Conservation (phyloP, 2,888 invertebrate genomes). For the Petrolisthes cinctipes region DNA sequence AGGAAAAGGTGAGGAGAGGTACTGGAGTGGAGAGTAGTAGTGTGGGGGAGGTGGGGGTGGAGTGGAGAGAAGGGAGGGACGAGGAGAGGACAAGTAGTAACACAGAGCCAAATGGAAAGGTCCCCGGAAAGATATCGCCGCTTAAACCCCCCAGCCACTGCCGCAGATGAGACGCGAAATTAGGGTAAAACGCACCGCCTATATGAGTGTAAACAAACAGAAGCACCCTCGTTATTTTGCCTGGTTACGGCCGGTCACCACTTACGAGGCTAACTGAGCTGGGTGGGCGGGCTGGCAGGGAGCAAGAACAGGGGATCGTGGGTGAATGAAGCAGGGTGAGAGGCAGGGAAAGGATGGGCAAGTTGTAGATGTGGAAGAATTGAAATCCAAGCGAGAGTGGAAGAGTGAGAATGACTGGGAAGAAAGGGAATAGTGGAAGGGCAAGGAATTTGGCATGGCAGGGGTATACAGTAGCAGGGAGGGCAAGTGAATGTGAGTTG, state of each 20-base stretch:
- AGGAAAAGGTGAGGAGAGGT: too few species aligned
- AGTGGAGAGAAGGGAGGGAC: too few species aligned
- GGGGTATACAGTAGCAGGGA: not conserved
- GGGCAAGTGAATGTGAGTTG: not conserved
- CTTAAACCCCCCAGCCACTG: not conserved
- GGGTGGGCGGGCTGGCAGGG: not conserved
- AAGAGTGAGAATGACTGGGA: not conserved
- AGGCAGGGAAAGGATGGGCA: not conserved
- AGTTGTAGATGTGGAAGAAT: not conserved
- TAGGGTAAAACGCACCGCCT: slow-evolving; percentile 7
- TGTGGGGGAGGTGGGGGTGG: too few species aligned
- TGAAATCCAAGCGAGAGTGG: not conserved
- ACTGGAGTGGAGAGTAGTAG: too few species aligned
- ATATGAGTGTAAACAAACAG: slow-evolving; percentile 36
- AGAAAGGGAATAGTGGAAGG: not conserved
- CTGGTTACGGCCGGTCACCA: slow-evolving; percentile 30
- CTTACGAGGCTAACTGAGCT: not conserved
- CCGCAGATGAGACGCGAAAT: slow-evolving; percentile 21
- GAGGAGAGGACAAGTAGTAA: too few species aligned
- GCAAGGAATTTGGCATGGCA: not conserved
- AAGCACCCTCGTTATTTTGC: slow-evolving; percentile 29
- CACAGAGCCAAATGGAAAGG: not conserved
- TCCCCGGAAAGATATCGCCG: not conserved
- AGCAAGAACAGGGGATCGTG: not conserved
- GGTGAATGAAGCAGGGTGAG: not conserved